Conservation (phyloP, 2,797 vertebrate species). For the Melanotaenia maccullochi region DNA sequence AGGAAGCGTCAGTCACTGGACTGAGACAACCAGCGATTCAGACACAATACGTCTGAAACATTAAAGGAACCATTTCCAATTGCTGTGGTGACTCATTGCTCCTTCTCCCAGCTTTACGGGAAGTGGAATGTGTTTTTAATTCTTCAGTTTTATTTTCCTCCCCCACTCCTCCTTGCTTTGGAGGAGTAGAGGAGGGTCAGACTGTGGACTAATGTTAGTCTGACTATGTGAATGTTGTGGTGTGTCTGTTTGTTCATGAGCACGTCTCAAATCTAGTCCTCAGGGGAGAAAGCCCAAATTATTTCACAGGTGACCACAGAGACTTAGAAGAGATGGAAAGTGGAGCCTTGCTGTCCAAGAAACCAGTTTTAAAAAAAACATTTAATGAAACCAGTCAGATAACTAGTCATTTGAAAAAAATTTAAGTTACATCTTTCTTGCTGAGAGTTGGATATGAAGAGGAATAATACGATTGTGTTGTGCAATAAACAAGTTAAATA, state of each 20-base stretch:
- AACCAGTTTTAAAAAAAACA: neutral
- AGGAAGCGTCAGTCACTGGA: slow-evolving; percentile 12
- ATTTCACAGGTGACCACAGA: slow-evolving; percentile 52
- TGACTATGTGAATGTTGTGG: slow-evolving; percentile 66
- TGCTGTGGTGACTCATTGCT: slow-evolving; percentile 76
- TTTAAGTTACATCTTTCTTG: neutral
- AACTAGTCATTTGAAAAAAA: neutral
- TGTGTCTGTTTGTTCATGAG: slow-evolving; percentile 51
- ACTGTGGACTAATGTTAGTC: slow-evolving; percentile 67
- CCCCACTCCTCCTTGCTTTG: slow-evolving; percentile 21
- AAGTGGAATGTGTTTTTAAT: slow-evolving; percentile 85
- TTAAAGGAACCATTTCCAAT: slow-evolving; percentile 69
- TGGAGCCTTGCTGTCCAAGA: slow-evolving; percentile 1
- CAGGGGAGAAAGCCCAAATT: slow-evolving; percentile 58
- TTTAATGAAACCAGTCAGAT: neutral
- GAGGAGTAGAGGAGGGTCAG: slow-evolving; percentile 57
- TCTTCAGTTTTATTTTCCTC: slow-evolving; percentile 48
- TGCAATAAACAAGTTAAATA: neutral
- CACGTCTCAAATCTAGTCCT: slow-evolving; percentile 45
- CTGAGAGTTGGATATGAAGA: neutral
- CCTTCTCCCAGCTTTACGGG: slow-evolving; percentile 80
- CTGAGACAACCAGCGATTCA: slow-evolving; percentile 38
- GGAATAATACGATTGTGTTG: neutral
- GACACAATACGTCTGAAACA: slow-evolving; percentile 63
- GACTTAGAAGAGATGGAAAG: slow-evolving; percentile 36